These are phyloP conservation scores for Sarcophilus harrisii DNA, from an alignment of 2,797 vertebrate species.

Conservation along the genomic window DNA sequence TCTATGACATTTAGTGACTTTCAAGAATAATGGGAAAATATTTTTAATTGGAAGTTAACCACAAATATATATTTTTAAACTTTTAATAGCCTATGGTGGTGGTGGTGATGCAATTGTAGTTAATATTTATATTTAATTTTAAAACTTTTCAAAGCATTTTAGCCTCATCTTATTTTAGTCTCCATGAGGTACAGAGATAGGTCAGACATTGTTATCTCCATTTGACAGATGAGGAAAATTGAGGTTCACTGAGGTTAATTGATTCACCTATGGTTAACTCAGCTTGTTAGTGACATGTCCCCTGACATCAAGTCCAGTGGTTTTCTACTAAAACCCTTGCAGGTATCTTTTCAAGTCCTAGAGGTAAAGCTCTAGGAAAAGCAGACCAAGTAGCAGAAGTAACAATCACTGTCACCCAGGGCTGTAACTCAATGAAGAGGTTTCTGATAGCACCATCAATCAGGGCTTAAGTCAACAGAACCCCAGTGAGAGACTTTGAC, in stretches of 20 bases:
- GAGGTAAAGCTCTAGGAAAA: slow-evolving; percentile 22
- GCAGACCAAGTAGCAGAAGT: neutral
- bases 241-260: neutral
- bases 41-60: neutral
- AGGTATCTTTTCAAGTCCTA: neutral
- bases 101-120: neutral
- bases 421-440: slow-evolving; percentile 21
- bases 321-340: neutral
- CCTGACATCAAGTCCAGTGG: neutral
- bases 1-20: neutral
- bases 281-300: neutral
- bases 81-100: neutral
- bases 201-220: neutral
- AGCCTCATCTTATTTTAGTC: neutral
- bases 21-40: neutral
- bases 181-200: neutral
- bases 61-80: neutral
- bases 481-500: neutral
- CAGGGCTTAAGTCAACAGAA: slow-evolving; percentile 13
- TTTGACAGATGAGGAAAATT: slow-evolving; percentile 4
- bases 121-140: neutral
- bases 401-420: slow-evolving; percentile 44
- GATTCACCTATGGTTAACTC: neutral
- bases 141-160: neutral
- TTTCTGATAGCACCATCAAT: slow-evolving; percentile 14